phyloP scores from a whole-genome alignment of 2,797 vertebrate genomes.

The Ficedula albicollis region DNA sequence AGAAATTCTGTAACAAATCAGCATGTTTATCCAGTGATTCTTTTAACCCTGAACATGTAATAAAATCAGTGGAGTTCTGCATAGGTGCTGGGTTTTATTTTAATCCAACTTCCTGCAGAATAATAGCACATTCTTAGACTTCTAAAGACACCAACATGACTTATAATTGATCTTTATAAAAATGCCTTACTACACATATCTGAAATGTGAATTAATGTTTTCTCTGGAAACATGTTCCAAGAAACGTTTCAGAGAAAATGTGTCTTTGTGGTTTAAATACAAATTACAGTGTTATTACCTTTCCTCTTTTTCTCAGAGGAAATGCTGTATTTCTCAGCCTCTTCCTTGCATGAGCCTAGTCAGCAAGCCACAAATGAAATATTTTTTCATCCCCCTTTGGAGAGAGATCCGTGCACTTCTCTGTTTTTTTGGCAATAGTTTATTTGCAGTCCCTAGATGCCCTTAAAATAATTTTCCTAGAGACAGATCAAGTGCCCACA shows the following conservation, averaged over 20 bases:
- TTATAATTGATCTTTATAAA: constrained; percentile 9
- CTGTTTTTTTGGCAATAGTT: background rate
- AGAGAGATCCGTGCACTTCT: background rate
- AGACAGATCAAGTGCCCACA: background rate
- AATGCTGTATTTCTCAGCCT: background rate
- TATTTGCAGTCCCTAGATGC: background rate
- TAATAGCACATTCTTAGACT: background rate
- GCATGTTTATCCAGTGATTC: constrained; percentile 17
- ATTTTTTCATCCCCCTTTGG: background rate
- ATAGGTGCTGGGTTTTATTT: constrained; percentile 23
- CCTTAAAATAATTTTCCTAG: background rate
- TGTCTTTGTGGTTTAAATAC: constrained; percentile 1
- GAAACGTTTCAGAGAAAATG: background rate
- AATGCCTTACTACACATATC: background rate
- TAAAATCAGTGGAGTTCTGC: constrained; percentile 34
- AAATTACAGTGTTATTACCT: constrained; percentile 24
- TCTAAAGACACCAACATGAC: background rate
- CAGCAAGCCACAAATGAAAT: background rate
- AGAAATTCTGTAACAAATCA: constrained; percentile 38
- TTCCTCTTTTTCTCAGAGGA: constrained; percentile 22
- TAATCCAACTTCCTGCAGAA: background rate
- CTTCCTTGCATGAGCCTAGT: background rate
- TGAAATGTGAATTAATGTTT: background rate
- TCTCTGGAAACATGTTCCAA: background rate
- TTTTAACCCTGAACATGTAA: constrained; percentile 41